Evolutionary conservation across 2,888 invertebrate genomes (phyloP).

Genomic region (Agrochola circellaris): DNA sequence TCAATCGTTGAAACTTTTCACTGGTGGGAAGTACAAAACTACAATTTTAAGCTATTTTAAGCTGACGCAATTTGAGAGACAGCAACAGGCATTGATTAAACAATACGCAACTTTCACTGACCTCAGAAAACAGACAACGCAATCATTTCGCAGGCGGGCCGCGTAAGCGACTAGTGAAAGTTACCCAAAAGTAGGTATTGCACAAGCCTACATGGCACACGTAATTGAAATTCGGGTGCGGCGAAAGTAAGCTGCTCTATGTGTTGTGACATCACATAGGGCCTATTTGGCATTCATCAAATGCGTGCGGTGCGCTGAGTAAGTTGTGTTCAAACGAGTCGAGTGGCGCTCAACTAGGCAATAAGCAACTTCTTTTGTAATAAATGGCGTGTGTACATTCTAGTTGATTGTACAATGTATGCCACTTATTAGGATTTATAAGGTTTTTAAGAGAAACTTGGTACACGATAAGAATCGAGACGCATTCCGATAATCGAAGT

Average conservation of each 20-base stretch:
- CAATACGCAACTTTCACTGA: constrained; percentile 87
- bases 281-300: constrained; percentile 72
- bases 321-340: constrained; percentile 53
- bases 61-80: constrained; percentile 50
- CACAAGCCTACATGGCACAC: constrained; percentile 86
- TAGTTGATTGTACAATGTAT: constrained; percentile 25
- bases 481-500: constrained; percentile 60
- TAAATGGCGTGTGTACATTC: constrained; percentile 48
- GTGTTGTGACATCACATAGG: constrained; percentile 75
- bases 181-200: constrained; percentile 89
- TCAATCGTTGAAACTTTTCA: constrained; percentile 16
- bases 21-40: constrained; percentile 28
- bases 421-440: constrained; percentile 41
- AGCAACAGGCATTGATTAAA: constrained; percentile 70
- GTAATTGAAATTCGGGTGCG: constrained; percentile 88
- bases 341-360: constrained; percentile 41
- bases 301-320: constrained; percentile 50
- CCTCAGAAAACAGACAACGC: constrained; percentile 85
- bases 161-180: constrained; percentile 89
- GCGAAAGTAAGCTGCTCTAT: constrained; percentile 86
- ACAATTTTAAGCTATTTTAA: constrained; percentile 53
- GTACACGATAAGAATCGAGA: constrained; percentile 63
- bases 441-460: constrained; percentile 57
- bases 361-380: constrained; percentile 56
- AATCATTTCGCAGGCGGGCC: constrained; percentile 88